These are phyloP conservation scores for Acrobasis repandana DNA, from an alignment of 2,888 invertebrate genomes.

Conservation along the genomic window DNA sequence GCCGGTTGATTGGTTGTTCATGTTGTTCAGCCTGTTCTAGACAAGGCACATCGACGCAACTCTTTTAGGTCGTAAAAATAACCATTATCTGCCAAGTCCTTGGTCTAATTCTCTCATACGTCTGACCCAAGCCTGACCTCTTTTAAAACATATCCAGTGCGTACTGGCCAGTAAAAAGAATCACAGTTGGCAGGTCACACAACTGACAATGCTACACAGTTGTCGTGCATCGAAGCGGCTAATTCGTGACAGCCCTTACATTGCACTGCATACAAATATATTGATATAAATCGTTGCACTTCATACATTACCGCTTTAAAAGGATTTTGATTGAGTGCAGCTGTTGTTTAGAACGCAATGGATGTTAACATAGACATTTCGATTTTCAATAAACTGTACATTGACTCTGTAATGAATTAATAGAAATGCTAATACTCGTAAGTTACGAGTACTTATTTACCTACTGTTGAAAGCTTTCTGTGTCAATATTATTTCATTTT, in stretches of 20 bases:
- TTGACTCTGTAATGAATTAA: conserved; percentile 25
- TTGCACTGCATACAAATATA: conserved; percentile 20
- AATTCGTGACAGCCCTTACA: conserved; percentile 45
- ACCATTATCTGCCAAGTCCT: neutral
- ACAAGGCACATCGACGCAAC: neutral
- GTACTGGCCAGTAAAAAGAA: neutral
- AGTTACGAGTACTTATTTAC: too few relatives aligned
- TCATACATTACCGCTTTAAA: conserved; percentile 11
- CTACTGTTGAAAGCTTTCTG: too few relatives aligned
- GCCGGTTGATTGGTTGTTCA: too few relatives aligned
- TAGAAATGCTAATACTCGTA: neutral
- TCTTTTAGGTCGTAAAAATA: neutral
- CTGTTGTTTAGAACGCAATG: neutral
- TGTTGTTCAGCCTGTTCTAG: too few relatives aligned
- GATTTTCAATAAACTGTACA: neutral
- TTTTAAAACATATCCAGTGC: neutral
- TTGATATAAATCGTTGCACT: neutral
- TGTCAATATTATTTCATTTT: too few relatives aligned
- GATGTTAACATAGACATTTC: neutral
- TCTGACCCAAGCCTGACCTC: neutral
- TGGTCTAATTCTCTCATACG: conserved; percentile 1
- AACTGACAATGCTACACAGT: conserved; percentile 51
- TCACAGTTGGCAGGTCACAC: conserved; percentile 26
- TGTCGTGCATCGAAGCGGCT: conserved; percentile 44
- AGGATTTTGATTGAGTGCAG: neutral